phyloP scores from a whole-genome alignment of 2,113 vertebrate species.

The Spea bombifrons region DNA sequence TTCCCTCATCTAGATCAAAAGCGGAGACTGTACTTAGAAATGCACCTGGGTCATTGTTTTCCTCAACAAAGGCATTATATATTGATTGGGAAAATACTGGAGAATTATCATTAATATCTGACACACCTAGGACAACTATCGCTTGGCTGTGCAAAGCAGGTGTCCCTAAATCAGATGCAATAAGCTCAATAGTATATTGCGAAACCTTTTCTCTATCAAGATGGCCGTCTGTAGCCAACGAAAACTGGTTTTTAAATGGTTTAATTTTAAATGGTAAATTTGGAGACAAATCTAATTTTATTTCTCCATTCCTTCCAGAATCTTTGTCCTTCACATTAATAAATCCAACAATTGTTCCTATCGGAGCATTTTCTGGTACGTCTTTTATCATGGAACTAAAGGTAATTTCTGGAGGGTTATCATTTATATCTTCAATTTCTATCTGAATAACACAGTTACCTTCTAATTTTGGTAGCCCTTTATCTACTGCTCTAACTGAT shows the following conservation, averaged over 20 bases:
- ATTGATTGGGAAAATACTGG: constrained; percentile 66
- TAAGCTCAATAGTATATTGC: constrained; percentile 65
- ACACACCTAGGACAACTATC: constrained; percentile 68
- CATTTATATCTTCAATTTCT: constrained; percentile 69
- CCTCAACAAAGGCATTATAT: constrained; percentile 68
- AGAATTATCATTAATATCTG: constrained; percentile 84
- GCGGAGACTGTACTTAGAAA: constrained; percentile 76
- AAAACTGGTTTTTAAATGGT: constrained; percentile 84
- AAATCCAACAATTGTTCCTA: constrained; percentile 74
- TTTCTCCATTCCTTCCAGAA: constrained; percentile 70
- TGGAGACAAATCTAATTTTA: constrained; percentile 66
- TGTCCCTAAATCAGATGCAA: constrained; percentile 70
- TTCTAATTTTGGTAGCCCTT: constrained; percentile 76
- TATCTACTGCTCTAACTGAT: constrained; percentile 73
- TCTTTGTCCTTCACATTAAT: constrained; percentile 76
- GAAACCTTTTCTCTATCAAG: constrained; percentile 72
- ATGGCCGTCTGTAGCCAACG: constrained; percentile 70
- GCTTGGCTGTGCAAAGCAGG: constrained; percentile 69
- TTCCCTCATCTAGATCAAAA: constrained; percentile 66
- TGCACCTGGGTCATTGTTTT: constrained; percentile 73
- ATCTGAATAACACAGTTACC: constrained; percentile 73
- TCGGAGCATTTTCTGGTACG: constrained; percentile 68
- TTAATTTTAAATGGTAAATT: constrained; percentile 75
- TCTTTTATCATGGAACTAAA: constrained; percentile 69
- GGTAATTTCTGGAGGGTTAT: constrained; percentile 69